Evolutionary conservation across 2,113 vertebrate species (phyloP), one percentile per base, ranked within the genome.

Genomic region (Protomyctophum bolini): DNA sequence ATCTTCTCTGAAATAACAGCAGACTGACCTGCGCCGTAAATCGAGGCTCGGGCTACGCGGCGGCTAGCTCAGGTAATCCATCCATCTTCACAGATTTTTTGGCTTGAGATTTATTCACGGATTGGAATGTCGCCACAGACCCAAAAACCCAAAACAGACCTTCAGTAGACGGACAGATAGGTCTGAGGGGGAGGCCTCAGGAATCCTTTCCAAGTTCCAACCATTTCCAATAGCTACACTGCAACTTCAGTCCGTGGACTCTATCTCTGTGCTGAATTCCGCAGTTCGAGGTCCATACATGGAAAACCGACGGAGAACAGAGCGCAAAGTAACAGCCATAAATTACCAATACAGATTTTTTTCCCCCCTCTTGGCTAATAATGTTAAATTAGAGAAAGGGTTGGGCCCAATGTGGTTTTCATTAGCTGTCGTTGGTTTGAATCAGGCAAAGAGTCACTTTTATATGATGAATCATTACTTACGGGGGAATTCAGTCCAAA

Each of bases 141-240:
- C 72, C 45, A 83, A 88, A 87, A 88, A 87, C 68, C 66, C 59
- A 80, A 85, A 88, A 72, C 75, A 88, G 85, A 80, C 73, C 63
- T 64, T 81, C 48, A 58, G 70, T 12, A 83, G 85, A 89, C 66
- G 70, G 79, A 87, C 75, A 70, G 76, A 77, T 72, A 64, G 58
- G 77, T 74, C 75, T 83, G 70, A 86, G 70, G 78, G 70, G 78
- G 79, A 69, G 4, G 68, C 70, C 69, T 75, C 12, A 73, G 79
- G 78, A 86, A 75, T 82, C 79, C 73, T 51, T 70, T 86, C 79
- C 80, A 86, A 80, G 76, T 70, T 86, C 79, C 80, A 86, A 80
- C 77, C 76, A 58, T 86, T 84, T 89, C 76, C 70, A 77, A 84
- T 75, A 85, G 72, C 68, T 75, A 3, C 33, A 41, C 54, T 3